A percentile compares a stretch with the other conserved stretches of the same genome.
Conservation (phyloP, 2,888 invertebrate species). For the Geophilus truncorum region DNA sequence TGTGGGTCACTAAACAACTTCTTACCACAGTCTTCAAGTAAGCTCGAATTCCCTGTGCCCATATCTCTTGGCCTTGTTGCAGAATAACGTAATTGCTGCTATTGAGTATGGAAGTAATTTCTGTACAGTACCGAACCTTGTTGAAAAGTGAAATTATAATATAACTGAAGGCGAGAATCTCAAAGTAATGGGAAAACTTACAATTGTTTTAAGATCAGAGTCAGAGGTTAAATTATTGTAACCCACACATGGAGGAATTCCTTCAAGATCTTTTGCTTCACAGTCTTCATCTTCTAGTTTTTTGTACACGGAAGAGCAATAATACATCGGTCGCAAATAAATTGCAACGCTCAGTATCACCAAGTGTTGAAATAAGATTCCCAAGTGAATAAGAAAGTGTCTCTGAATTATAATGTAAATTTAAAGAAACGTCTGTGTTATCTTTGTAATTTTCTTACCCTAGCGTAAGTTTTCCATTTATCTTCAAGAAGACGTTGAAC, state of each 20-base stretch:
- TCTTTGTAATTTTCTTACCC: conserved; percentile 57
- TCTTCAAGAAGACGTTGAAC: conserved; percentile 94
- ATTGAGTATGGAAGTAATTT: conserved; percentile 76
- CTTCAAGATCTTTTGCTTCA: too few species aligned
- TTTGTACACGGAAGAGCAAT: conserved; percentile 40
- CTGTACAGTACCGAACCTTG: conserved; percentile 64
- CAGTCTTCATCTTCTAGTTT: background rate
- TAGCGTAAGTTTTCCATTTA: conserved; percentile 98
- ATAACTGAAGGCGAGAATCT: too few species aligned
- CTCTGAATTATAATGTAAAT: conserved; percentile 59
- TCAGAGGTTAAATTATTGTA: background rate
- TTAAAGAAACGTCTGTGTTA: too few species aligned
- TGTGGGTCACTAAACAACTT: conserved; percentile 20
- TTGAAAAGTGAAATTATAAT: background rate
- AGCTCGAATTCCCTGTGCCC: conserved; percentile 84
- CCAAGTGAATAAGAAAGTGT: conserved; percentile 85
- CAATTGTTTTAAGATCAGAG: conserved; percentile 41
- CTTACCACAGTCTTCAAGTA: conserved; percentile 87
- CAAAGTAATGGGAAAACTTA: too few species aligned
- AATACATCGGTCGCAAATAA: conserved; percentile 71
- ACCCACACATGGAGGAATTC: too few species aligned
- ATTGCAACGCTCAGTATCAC: conserved; percentile 82
- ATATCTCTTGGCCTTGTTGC: conserved; percentile 90
- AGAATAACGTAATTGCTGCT: conserved; percentile 82
- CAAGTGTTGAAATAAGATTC: conserved; percentile 81